phyloP scores from a whole-genome alignment of 35 echinoderm and acorn worm species.

The Lytechinus variegatus region DNA sequence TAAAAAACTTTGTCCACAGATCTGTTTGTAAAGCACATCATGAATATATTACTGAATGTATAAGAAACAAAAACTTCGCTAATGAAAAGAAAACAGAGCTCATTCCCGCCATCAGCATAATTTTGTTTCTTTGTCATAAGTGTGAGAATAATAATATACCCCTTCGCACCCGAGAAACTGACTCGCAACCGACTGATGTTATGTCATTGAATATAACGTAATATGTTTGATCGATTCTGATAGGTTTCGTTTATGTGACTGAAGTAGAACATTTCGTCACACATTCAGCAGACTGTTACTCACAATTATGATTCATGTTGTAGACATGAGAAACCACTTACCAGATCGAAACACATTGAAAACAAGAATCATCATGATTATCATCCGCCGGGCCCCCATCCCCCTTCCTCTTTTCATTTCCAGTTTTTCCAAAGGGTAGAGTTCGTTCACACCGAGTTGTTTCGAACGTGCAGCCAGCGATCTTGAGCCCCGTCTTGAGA shows the following conservation, averaged over 20 bases:
- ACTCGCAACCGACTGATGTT: too few relatives aligned
- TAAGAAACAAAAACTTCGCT: too few relatives aligned
- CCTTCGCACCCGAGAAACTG: too few relatives aligned
- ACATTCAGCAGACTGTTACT: background rate
- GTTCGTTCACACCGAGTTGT: background rate
- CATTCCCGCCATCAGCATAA: too few relatives aligned
- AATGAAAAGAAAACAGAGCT: too few relatives aligned
- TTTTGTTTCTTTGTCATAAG: too few relatives aligned
- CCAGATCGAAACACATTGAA: background rate
- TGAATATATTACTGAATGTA: too few relatives aligned
- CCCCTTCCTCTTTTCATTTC: conserved; percentile 9
- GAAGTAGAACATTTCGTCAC: background rate
- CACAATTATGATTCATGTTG: background rate
- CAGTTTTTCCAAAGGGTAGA: background rate
- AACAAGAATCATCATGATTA: background rate
- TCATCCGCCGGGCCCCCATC: background rate
- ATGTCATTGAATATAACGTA: too few relatives aligned
- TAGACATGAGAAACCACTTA: background rate
- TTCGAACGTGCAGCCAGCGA: background rate
- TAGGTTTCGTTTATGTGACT: background rate
- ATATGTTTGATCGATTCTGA: too few relatives aligned
- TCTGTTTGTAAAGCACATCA: too few relatives aligned
- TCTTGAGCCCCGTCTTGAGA: background rate
- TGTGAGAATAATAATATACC: too few relatives aligned
- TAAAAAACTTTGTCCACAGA: too few relatives aligned